Evolutionary conservation across 2,797 vertebrate species (phyloP).

Genomic region (Trachurus trachurus): DNA sequence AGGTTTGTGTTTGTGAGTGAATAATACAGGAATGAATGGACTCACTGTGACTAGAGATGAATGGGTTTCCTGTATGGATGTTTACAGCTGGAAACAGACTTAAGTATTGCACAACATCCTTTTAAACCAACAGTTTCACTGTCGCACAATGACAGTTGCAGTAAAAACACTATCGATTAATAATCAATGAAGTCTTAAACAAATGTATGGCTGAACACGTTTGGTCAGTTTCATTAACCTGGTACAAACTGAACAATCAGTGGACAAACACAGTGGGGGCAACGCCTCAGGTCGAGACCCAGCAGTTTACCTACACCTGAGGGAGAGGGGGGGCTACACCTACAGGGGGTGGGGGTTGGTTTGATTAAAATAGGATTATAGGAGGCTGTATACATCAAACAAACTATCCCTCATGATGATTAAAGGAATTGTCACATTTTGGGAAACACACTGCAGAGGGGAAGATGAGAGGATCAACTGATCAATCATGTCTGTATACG

Average conservation of each 20-base stretch:
- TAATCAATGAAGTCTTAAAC: neutral
- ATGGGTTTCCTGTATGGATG: no score
- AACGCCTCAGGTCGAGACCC: neutral
- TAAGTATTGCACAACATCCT: no score
- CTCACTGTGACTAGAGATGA: neutral
- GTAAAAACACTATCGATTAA: neutral
- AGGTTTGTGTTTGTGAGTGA: conserved; percentile 5
- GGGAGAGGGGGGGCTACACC: no score
- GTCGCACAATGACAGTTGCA: neutral
- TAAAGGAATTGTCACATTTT: no score
- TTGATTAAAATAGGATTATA: no score
- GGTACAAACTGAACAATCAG: neutral
- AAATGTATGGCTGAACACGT: neutral
- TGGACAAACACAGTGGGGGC: neutral
- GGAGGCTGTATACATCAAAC: no score
- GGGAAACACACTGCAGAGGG: no score
- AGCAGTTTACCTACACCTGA: neutral
- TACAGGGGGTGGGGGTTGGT: no score
- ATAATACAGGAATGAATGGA: neutral
- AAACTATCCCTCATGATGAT: no score
- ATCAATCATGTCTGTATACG: no score
- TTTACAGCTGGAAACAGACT: no score
- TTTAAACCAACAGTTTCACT: neutral
- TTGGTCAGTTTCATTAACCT: neutral
- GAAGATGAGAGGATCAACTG: no score